Evolutionary conservation across 1,140 invertebrate species (phyloP).

Genomic region (Pristionchus pacificus): DNA sequence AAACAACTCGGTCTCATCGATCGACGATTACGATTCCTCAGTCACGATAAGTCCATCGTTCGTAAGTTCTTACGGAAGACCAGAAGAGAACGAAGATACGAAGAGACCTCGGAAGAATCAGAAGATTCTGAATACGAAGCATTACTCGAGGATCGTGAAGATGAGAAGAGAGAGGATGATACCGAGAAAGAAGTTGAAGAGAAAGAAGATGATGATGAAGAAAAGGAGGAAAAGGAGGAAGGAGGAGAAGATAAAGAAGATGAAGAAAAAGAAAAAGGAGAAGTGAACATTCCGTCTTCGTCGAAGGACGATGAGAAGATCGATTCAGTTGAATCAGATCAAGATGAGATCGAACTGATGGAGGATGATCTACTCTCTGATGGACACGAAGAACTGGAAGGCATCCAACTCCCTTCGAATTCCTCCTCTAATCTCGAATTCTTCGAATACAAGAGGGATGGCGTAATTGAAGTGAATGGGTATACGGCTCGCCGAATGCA

Average conservation of each 20-base stretch:
- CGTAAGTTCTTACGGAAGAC: no score
- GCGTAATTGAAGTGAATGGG: not conserved
- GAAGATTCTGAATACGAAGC: no score
- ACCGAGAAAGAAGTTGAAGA: conserved; percentile 3
- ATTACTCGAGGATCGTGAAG: no score
- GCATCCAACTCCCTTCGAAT: no score
- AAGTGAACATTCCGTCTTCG: not conserved
- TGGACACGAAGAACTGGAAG: no score
- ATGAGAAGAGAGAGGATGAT: no score
- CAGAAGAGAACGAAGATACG: conserved; percentile 9
- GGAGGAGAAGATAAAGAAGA: conserved; percentile 11
- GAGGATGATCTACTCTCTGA: no score
- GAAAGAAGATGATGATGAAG: conserved; percentile 17
- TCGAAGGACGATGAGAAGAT: not conserved
- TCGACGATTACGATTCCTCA: no score
- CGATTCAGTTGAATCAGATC: not conserved
- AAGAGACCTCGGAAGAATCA: conserved; percentile 11
- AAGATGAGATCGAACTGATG: no score
- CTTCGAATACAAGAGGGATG: not conserved
- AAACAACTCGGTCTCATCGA: no score
- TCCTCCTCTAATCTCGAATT: not conserved
- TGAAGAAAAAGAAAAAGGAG: conserved; percentile 12
- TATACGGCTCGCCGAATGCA: no score
- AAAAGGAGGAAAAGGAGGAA: conserved; percentile 8
- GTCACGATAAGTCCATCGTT: no score